Conservation (phyloP, 2,797 vertebrate species). For the Pitangus sulphuratus region DNA sequence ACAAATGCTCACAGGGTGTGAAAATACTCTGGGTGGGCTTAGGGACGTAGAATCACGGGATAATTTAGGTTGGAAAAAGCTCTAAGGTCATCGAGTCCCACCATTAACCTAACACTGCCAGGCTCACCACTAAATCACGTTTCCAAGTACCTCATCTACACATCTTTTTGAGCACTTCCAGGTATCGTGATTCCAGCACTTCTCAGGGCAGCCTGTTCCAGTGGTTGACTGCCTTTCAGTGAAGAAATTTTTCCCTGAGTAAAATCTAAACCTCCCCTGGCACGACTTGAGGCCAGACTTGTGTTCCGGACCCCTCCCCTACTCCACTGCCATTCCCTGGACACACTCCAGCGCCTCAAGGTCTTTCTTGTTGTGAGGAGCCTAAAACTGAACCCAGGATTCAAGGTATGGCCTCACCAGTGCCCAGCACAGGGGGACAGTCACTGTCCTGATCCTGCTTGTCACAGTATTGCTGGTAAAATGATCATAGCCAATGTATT, state of each 20-base stretch:
- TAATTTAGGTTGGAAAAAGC: background rate
- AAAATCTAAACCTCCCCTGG: background rate
- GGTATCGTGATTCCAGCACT: background rate
- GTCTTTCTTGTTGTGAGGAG: background rate
- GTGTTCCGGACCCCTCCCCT: background rate
- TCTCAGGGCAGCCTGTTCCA: background rate
- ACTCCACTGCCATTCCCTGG: background rate
- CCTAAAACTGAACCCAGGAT: background rate
- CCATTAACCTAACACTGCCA: no score
- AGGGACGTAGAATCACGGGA: background rate
- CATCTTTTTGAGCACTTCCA: background rate
- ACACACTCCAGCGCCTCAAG: fast-evolving
- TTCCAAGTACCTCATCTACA: fast-evolving
- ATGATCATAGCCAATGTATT: background rate
- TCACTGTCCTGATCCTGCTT: background rate
- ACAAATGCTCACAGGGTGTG: background rate
- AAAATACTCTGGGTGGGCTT: background rate
- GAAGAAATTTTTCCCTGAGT: background rate
- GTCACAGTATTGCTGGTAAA: background rate
- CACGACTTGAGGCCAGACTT: background rate
- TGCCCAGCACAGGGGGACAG: background rate
- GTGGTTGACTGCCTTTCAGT: background rate
- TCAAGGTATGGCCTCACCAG: background rate
- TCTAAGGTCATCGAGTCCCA: background rate
- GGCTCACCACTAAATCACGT: background rate